Evolutionary conservation across 1,140 invertebrate species (phyloP).

Genomic region (Kradibia gibbosae): DNA sequence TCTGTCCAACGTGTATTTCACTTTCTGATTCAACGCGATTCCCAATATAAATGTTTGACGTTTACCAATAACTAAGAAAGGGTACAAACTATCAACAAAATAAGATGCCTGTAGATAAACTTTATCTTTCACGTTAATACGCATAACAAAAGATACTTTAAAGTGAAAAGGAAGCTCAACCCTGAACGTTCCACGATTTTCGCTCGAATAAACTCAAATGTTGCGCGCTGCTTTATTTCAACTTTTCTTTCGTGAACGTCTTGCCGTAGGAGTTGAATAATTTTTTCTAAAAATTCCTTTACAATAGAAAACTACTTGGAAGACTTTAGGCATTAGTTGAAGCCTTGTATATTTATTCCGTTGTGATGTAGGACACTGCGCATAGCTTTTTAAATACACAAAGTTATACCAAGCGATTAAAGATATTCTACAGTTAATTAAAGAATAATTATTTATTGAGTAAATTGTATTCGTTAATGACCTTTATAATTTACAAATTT

Average conservation of each 20-base stretch:
- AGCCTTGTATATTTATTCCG: neutral
- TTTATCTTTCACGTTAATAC: neutral
- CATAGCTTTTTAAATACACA: constrained; percentile 17
- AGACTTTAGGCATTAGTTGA: neutral
- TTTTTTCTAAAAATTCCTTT: neutral
- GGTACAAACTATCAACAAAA: neutral
- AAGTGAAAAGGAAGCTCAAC: neutral
- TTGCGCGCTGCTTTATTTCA: constrained; percentile 11
- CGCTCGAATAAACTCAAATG: neutral
- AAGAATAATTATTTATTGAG: too few relatives aligned
- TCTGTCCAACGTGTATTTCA: too few relatives aligned
- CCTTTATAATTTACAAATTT: too few relatives aligned
- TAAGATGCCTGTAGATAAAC: neutral
- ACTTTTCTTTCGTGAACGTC: constrained; percentile 16
- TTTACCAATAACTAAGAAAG: neutral
- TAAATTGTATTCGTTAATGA: too few relatives aligned
- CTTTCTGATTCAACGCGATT: too few relatives aligned
- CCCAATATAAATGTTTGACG: too few relatives aligned
- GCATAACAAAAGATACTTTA: neutral
- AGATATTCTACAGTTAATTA: constrained; percentile 13
- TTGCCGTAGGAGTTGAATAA: constrained; percentile 13
- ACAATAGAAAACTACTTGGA: neutral
- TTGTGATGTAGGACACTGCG: constrained; percentile 6
- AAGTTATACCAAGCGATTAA: neutral
- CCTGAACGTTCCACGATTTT: neutral